Base-by-base conservation (phyloP, 2,888 invertebrate genomes). In the Andrena dorsata region DNA sequence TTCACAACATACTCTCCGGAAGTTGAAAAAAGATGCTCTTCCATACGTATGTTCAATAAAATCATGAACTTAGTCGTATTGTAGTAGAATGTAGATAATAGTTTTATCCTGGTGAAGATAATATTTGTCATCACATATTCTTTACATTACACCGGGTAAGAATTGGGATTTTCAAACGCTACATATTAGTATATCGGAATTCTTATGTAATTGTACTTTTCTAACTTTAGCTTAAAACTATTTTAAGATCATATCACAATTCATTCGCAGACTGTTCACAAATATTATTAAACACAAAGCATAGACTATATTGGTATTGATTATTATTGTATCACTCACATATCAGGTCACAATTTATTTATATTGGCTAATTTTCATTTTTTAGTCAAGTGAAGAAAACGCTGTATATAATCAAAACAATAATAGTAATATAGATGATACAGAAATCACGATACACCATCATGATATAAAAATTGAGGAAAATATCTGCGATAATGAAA, bases 21-120 rank as follows among this genome's bases (percentile, higher is more conserved):
- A 61, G n/a, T 61, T 61, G 8, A 32, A 20, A 8, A 32, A n/a
- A 32, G 61, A 61, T 6, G 61, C 61, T 61, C n/a, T 61, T 32
- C 61, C 61, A 20, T 32, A 4, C 8, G 61, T 61, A 32, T 2
- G 61, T 32, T 32, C n/a, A 3, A 61, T 41, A 61, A 51, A 20
- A 20, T 51, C 20, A 51, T 20, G 20, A 51, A 51, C 20, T 51
- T 20, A 7, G 51, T 51, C n/a, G 32, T n/a, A 30, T n/a, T 32
- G 3, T 32, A 41, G 6, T 51, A 51, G 35, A 35, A 13, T 35
- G 10, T 35, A 35, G n/a, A 20, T 51, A 51, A 13, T 20, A 51
- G 51, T 20, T n/a, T 20, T 20, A 13, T 41, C 13, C 35, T 3
- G 35, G 35, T 13, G 35, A 3, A 13, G 20, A 5, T 7, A 6